These are phyloP conservation scores for Megaceryle maxima DNA, from an alignment of 2,113 vertebrate species.

Conservation along the genomic window DNA sequence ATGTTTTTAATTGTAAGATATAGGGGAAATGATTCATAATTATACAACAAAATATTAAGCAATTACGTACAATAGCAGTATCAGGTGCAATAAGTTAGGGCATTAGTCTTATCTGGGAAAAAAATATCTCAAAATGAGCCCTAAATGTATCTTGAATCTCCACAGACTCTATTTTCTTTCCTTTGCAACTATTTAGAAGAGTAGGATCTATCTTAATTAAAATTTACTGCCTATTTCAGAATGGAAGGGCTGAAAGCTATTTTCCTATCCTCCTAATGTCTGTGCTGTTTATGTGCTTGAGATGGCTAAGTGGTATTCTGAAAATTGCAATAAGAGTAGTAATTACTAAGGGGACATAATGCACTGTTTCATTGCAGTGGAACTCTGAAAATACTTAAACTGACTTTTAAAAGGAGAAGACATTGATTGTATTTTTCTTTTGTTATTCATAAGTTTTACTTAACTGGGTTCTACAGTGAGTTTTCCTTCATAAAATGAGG, in stretches of 20 bases:
- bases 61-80: background rate
- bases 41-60: background rate
- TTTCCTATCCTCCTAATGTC: constrained; percentile 7
- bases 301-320: constrained; percentile 33
- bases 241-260: constrained; percentile 36
- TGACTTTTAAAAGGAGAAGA: background rate
- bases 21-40: background rate
- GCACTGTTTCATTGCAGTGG: background rate
- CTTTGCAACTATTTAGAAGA: background rate
- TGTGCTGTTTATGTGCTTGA: constrained; percentile 44
- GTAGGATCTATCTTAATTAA: constrained; percentile 36
- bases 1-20: background rate
- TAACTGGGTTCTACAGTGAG: background rate
- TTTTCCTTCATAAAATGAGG: background rate
- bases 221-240: constrained; percentile 41
- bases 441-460: background rate
- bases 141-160: background rate
- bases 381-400: background rate
- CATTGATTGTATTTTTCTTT: background rate
- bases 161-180: background rate
- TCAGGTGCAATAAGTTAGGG: background rate
- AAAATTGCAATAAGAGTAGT: constrained; percentile 51
- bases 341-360: constrained; percentile 29
- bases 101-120: background rate
- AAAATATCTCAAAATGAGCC: background rate